Conservation (phyloP, 64 coral and sea anemone species). For the Dendrophyllia cribrosa region DNA sequence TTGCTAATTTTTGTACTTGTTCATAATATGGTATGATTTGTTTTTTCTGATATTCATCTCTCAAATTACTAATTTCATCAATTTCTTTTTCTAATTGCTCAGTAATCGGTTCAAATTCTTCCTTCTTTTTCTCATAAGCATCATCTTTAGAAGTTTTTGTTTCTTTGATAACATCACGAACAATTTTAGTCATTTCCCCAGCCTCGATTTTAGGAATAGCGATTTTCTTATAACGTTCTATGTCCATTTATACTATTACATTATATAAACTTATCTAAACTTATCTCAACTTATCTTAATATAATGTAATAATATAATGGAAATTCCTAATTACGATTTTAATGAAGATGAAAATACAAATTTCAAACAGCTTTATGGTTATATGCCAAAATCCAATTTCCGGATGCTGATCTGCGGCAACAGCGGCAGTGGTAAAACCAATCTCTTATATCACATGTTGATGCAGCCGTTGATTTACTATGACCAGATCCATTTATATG, state of each 20-base stretch:
- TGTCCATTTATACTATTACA: not conserved
- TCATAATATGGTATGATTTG: no score
- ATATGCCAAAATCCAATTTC: conserved; percentile 6
- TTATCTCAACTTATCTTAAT: conserved; percentile 13
- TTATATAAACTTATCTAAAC: not conserved
- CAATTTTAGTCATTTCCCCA: not conserved
- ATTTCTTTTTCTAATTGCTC: no score
- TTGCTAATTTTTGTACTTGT: no score
- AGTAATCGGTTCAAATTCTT: not conserved
- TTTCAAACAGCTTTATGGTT: not conserved
- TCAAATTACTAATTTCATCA: no score
- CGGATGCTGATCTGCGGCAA: not conserved
- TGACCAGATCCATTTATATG: conserved; percentile 29
- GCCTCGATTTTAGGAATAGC: not conserved
- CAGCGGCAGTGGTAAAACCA: not conserved
- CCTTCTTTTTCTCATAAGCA: not conserved
- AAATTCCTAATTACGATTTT: no score
- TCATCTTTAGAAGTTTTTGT: not conserved
- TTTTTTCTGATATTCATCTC: no score
- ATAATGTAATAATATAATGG: no score
- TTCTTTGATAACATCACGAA: not conserved
- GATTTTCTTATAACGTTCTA: no score
- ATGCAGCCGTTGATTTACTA: conserved; percentile 4
- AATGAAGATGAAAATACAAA: no score
- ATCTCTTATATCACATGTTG: no score